Conservation (phyloP, 2,888 invertebrate species). For the Drosophila maculinotata region DNA sequence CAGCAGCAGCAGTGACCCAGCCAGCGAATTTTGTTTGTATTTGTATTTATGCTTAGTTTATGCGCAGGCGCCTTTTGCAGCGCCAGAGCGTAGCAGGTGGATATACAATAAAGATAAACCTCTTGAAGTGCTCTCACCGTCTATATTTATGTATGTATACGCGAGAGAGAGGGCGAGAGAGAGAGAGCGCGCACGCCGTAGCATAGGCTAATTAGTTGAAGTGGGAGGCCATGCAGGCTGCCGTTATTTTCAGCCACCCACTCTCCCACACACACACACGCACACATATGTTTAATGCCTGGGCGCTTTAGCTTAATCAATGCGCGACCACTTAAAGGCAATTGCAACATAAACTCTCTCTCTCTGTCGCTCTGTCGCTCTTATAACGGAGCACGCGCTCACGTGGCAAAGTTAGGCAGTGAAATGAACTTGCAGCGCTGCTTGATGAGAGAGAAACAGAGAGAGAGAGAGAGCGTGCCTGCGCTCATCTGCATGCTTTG, state of each 20-base stretch:
- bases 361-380: conserved; percentile 15
- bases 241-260: conserved; percentile 44
- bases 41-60: conserved; percentile 48
- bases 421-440: conserved; percentile 29
- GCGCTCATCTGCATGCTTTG: conserved; percentile 9
- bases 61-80: conserved; percentile 51
- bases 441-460: neutral
- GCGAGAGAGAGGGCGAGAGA: conserved; percentile 4
- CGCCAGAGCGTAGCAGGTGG: conserved; percentile 23
- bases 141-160: conserved; percentile 72
- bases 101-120: conserved; percentile 26
- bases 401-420: conserved; percentile 31
- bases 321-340: conserved; percentile 37
- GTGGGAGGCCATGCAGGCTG: conserved; percentile 14
- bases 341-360: conserved; percentile 57
- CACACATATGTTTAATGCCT: conserved; percentile 8
- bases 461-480: conserved; percentile 9
- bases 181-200: conserved; percentile 16
- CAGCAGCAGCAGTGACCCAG: conserved; percentile 37
- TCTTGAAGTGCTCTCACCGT: conserved; percentile 22
- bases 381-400: conserved; percentile 27
- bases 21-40: conserved; percentile 33
- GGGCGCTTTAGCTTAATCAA: conserved; percentile 36
- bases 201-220: conserved; percentile 42
- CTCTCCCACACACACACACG: conserved; percentile 18